Evolutionary conservation across 1,140 invertebrate genomes (phyloP), one percentile per base, ranked within the genome.

Genomic region (Antheraea pernyi): DNA sequence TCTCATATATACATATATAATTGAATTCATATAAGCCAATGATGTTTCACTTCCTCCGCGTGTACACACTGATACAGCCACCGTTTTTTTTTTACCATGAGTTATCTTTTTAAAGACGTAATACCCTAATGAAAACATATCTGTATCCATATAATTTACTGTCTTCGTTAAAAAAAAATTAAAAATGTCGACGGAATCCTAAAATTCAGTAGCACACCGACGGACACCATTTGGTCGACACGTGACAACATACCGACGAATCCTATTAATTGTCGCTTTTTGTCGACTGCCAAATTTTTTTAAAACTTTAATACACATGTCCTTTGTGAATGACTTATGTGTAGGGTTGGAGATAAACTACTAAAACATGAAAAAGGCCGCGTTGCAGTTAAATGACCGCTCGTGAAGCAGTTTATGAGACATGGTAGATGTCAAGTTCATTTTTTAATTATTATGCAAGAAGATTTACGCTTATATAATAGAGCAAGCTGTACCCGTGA

Each of bases 171-270:
- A 59, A 59, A 16, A n/a, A n/a, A n/a, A 2, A 6, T 59, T 11
- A 19, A 22, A 8, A 22, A 30, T 19, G 19, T 19, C 0, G 8
- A 63, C 6, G 22, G 61, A 63, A 37, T 30, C 61, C 61, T 36
- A 63, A 61, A 63, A 36, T 37, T 37, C 61, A 63, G 61, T 36
- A 63, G 61, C 22, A n/a, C 61, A 30, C 11, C 37, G 16, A 7
- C 13, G 37, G 16, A 0, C 11, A 63, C 61, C 61, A 63, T 63
- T 63, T 63, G 61, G 61, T 30, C 19, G 61, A 30, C 61, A 63
- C 61, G 61, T 63, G 61, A n/a, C 61, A 36, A 30, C 22, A 53
- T 53, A 53, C 46, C 46, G 46, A 53, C 46, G 46, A 53, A 16
- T 53, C 46, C 46, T 53, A 53, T 16, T 53, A 53, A 53, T 53